Percentiles rank a stretch among this genome's conserved stretches.
Evolutionary conservation across 2,113 vertebrate genomes (phyloP).

Genomic region (Toxostoma redivivum): DNA sequence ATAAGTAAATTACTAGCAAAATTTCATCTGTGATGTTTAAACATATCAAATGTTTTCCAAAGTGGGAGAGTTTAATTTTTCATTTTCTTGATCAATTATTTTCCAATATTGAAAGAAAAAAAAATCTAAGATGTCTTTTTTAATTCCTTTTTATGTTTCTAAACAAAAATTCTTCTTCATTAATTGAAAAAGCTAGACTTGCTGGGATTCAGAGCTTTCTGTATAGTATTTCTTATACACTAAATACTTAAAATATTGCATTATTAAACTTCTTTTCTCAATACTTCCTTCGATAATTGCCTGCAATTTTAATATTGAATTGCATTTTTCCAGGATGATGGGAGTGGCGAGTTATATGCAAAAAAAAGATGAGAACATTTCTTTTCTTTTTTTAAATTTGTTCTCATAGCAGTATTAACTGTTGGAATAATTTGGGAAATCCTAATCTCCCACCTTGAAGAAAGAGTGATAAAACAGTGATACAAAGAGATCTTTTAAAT

Average conservation of each 20-base stretch:
- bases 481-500: neutral
- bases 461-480: neutral
- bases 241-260: neutral
- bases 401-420: neutral
- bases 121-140: neutral
- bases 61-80: neutral
- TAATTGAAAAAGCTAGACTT: neutral
- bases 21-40: neutral
- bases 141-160: neutral
- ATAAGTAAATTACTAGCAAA: neutral
- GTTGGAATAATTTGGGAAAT: neutral
- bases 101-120: neutral
- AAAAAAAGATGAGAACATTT: neutral
- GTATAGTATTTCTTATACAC: neutral
- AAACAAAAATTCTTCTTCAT: neutral
- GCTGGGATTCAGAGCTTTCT: neutral
- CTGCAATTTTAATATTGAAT: neutral
- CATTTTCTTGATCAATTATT: neutral
- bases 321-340: neutral
- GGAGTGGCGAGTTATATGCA: neutral
- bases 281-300: neutral
- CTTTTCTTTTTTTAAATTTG: rapidly evolving
- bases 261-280: neutral
- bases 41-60: neutral
- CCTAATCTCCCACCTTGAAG: neutral